Base-by-base conservation (phyloP, 64 coral and sea anemone species). In the Platygyra sinensis region DNA sequence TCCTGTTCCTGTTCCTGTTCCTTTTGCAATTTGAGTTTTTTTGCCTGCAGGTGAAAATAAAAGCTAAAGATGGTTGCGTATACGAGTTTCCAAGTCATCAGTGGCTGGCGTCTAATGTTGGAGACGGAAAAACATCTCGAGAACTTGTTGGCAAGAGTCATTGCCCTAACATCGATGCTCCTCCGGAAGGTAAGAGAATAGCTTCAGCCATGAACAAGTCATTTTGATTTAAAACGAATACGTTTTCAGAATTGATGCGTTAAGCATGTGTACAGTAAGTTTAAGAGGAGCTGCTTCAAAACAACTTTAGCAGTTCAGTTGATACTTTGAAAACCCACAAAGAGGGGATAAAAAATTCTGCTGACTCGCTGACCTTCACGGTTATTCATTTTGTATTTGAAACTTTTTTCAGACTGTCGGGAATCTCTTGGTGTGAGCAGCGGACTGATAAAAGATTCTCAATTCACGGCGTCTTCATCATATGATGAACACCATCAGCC, bases 401-500 rank as follows among this genome's bases (percentile, higher is more conserved):
- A 8, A 25, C 22, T 69, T 10, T 7, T 75, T 8, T 10, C 36
- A 89, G 92, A 38, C 20, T 89, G 86, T 84, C 73, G 64, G 16
- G 62, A 22, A 17, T 14, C 30, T 78, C 87, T 90, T 16, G 86
- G 78, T 38, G 54, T 85, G 28, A 84, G 52, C 20, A 84, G 31
- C 18, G 97, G 97, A 64, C 31, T 73, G 13, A 99, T 99, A 76
- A 94, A 95, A 55, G 69, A 99, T 69, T 67, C 82, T 42, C 97
- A 99, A 33, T 75, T 99, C 14, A 91, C 91, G 52, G 97, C 97
- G 16, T 99, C 97, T n/a, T 99, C 97, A 0, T 99, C 97, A 20
- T 95, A 90, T 74, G 97, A 99, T 74, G 85, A 99, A 28, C 90
- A 88, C 11, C 97, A 99, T 80, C 86, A 91, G 52, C 97, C 97